A percentile compares a stretch with the other conserved stretches of the same genome.
phyloP scores from a whole-genome alignment of 2,797 vertebrate genomes.

The Danio jaintianensis region DNA sequence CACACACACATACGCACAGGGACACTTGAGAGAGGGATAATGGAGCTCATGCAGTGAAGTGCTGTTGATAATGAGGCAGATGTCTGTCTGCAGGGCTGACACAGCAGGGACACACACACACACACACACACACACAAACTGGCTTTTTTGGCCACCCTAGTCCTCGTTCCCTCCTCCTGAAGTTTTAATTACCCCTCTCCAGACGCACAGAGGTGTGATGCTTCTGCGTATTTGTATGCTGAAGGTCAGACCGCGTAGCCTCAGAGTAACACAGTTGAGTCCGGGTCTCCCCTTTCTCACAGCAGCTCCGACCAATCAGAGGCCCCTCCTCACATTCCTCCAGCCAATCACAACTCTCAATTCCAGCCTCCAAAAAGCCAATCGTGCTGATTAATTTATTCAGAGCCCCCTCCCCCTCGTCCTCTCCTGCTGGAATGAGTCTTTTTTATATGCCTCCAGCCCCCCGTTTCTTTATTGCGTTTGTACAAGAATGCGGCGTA shows the following conservation, averaged over 20 bases:
- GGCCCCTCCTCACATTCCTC: conserved; percentile 66
- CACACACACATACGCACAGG: conserved; percentile 46
- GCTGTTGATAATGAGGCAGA: conserved; percentile 83
- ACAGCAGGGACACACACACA: conserved; percentile 69
- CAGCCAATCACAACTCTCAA: conserved; percentile 74
- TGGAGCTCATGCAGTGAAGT: conserved; percentile 79
- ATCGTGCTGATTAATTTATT: conserved; percentile 91
- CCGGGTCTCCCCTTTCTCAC: conserved; percentile 91
- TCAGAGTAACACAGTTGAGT: conserved; percentile 82
- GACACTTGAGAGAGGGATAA: conserved; percentile 66
- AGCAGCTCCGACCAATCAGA: conserved; percentile 80
- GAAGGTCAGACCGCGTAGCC: conserved; percentile 79
- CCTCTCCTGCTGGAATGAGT: conserved; percentile 54
- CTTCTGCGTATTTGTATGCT: conserved; percentile 45
- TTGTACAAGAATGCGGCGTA: conserved; percentile 80
- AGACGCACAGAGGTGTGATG: conserved; percentile 62
- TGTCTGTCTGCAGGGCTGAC: conserved; percentile 79
- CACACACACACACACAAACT: conserved; percentile 40
- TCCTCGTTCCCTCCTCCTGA: conserved; percentile 52
- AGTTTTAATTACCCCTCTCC: conserved; percentile 67
- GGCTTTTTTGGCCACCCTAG: conserved; percentile 44
- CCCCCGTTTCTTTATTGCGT: conserved; percentile 76
- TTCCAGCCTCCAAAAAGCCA: conserved; percentile 81
- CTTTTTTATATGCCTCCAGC: conserved; percentile 46
- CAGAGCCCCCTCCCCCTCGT: conserved; percentile 66